Evolutionary conservation across 2,113 vertebrate genomes (phyloP), one percentile per base, ranked within the genome.

Genomic region (Aptenodytes patagonicus): DNA sequence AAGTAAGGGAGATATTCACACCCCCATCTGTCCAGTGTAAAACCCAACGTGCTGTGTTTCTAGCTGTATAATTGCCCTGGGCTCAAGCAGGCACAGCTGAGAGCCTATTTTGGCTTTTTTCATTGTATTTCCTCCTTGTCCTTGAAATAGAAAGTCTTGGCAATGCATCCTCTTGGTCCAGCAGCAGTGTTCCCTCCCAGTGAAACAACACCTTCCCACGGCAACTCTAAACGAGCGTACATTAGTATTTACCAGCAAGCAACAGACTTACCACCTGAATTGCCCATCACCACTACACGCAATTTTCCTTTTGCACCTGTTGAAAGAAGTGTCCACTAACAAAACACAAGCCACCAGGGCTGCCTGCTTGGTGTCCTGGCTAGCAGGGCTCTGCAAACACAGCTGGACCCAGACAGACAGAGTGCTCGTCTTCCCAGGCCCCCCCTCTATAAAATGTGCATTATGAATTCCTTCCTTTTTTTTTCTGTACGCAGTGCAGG

Each of bases 401-500:
- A 18, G 47, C 26, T 14, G 54, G 60, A 34, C 25, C 24, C 65
- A 14, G 29, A 11, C 40, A 64, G 24, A 32, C 15, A 24, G 44
- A 28, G 15, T 1, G 25, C 17, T 38, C 19, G 2, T 4, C 54
- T 17, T 25, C 29, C 62, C 52, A 21, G 52, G 20, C 26, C 17
- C 3, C 14, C 8, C 5, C 25, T 31, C 46, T 13, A 10, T 3
- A 57, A 34, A 36, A 71, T 1, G 6, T 8, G 17, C 7, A 3
- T n/a, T 7, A 22, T 5, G 2, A 55, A 61, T 13, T 25, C 42
- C 47, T n/a, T 15, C 17, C 36, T 57, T 2, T 31, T 38, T 52
- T 52, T 12, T n/a, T 6, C 61, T 5, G 4, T 1, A 8, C 1
- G 13, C 22, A 21, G 11, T 0, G 9, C 21, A 51, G 36, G 54